Conservation (phyloP, 2,888 invertebrate species). For the Lasioglossum figueresi region DNA sequence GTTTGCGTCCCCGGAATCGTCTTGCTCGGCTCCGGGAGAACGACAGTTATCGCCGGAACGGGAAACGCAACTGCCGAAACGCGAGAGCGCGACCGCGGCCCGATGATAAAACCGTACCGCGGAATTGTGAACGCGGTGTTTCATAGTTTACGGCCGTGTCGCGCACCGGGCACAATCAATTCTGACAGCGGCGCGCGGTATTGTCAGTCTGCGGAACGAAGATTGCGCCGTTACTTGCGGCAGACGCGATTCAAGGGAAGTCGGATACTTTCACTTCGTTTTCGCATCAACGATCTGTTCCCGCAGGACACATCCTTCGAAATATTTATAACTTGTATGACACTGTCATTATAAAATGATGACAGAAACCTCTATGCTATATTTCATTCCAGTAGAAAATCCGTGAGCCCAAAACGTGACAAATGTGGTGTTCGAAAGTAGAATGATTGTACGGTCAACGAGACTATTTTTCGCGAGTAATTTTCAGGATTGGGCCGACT, state of each 20-base stretch:
- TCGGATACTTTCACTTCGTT: not conserved
- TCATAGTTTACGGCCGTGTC: not conserved
- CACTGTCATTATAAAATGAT: no score
- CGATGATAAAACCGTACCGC: conserved; percentile 5
- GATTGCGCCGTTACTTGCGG: not conserved
- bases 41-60: conserved; percentile 13
- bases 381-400: not conserved
- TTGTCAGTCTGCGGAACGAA: not conserved
- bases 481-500: not conserved
- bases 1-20: not conserved
- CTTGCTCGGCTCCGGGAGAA: not conserved
- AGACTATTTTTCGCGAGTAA: not conserved
- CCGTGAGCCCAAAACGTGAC: not conserved
- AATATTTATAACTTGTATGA: not conserved
- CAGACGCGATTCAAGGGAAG: not conserved
- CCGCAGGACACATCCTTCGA: no score
- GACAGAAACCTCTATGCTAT: no score
- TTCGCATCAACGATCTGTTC: not conserved
- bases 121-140: not conserved
- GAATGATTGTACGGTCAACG: not conserved
- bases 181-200: not conserved
- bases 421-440: not conserved
- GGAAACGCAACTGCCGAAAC: not conserved
- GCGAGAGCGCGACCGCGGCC: not conserved
- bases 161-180: not conserved